Base-by-base conservation (phyloP, 1,140 invertebrate species). In the Microvelia longipes region DNA sequence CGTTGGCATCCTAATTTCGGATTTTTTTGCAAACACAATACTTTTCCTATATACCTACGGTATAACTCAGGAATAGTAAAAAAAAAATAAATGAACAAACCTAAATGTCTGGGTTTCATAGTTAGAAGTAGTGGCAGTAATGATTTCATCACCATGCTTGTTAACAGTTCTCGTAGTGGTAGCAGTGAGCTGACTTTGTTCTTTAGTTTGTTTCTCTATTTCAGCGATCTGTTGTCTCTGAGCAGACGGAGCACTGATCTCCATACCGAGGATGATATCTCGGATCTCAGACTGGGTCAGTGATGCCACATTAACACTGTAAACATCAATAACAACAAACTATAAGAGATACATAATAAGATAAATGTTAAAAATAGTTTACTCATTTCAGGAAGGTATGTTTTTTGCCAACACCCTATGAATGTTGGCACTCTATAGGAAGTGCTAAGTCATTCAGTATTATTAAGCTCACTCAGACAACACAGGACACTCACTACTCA, bases 191-290 rank as follows among this genome's bases (percentile, higher is more conserved):
- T 98, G 97, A 15, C 93, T 96, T 79, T 99, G 97, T 80, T 99
- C 97, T 78, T 99, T 99, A 2, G 96, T 99, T 81, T 99, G 97
- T 79, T 99, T 99, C 80, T 99, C 98, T 76, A 99, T 99, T 81
- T 99, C 98, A 1, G 96, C 96, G 74, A 99, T 99, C 80, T 99
- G 97, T 79, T 99, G 97, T 66, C 98, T 83, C 78, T 99, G 96
- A 0, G 96, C 95, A 0, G 95, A 98, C 0, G 98, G 98, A 0
- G 98, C 97, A 35, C 94, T 97, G 71, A 99, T 99, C 82, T 99
- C 98, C 96, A 99, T 99, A 77, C 98, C 98, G 28, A 99, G 84
- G 76, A 99, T 98, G 71, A 99, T 99, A 79, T 99, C 98, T 71
- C 97, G 88, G 76, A 99, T 98, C 83, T 99, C 97, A 0, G 96